Evolutionary conservation across 2,113 vertebrate species (phyloP).

Genomic region (Cynocephalus volans): DNA sequence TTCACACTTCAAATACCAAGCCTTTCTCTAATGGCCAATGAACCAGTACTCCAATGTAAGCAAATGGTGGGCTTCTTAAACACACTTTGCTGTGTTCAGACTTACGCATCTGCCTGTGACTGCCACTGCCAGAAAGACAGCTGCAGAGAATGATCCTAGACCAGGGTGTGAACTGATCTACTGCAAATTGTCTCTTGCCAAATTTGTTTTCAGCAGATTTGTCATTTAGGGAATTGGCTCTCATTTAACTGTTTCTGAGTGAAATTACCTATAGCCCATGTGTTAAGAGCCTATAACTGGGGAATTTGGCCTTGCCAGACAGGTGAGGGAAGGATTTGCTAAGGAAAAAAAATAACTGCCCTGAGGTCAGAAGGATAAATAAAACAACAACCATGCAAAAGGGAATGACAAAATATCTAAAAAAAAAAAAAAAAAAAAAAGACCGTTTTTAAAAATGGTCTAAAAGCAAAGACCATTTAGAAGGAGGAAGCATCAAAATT

Average conservation of each 20-base stretch:
- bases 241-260: conserved; percentile 36
- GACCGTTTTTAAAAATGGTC: no score
- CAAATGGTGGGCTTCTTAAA: background rate
- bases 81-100: background rate
- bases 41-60: background rate
- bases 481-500: background rate
- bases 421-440: background rate
- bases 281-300: background rate
- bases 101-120: background rate
- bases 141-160: background rate
- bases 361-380: background rate
- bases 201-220: conserved; percentile 42
- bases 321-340: background rate
- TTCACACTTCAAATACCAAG: conserved; percentile 44
- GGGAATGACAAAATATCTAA: background rate
- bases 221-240: background rate
- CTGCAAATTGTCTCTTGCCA: conserved; percentile 39
- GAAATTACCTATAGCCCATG: background rate
- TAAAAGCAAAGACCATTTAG: background rate
- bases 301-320: background rate
- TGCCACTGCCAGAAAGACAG: conserved; percentile 58
- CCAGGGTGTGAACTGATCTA: background rate
- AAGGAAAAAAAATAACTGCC: background rate
- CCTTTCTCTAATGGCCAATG: background rate
- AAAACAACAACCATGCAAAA: background rate